Evolutionary conservation across 2,888 invertebrate genomes (phyloP).

Genomic region (Yponomeuta cagnagella): DNA sequence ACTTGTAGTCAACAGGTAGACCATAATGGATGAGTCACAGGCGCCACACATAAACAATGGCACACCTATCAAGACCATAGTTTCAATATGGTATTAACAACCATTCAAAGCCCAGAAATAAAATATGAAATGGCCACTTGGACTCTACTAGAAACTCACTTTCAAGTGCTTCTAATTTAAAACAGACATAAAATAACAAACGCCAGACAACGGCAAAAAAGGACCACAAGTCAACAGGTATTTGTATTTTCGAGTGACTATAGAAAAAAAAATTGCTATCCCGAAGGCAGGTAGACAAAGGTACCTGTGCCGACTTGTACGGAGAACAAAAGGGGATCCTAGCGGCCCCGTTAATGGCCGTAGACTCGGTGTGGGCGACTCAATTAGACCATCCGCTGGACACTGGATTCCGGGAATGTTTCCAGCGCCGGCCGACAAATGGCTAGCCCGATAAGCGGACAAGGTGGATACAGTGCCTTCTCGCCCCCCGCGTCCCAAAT

Average conservation of each 20-base stretch:
- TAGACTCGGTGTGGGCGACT: constrained; percentile 70
- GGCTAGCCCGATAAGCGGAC: constrained; percentile 57
- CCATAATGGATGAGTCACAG: constrained; percentile 35
- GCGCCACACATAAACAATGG: background rate
- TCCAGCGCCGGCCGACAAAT: constrained; percentile 49
- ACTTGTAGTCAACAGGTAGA: constrained; percentile 62
- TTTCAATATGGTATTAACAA: constrained; percentile 26
- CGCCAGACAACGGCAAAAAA: background rate
- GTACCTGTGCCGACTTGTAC: constrained; percentile 54
- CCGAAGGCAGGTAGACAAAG: constrained; percentile 44
- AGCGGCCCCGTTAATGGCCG: constrained; percentile 62
- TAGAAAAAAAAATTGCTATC: constrained; percentile 34
- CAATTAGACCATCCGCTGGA: constrained; percentile 72
- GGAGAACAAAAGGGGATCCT: constrained; percentile 67
- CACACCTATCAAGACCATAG: background rate
- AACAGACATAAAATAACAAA: constrained; percentile 16
- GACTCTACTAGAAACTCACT: background rate
- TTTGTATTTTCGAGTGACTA: constrained; percentile 12
- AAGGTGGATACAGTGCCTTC: constrained; percentile 49
- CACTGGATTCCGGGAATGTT: constrained; percentile 69
- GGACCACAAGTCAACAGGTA: background rate
- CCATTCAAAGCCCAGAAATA: constrained; percentile 20
- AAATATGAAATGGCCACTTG: constrained; percentile 19
- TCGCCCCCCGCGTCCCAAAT: constrained; percentile 25
- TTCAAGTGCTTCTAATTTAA: constrained; percentile 25